Base-by-base conservation (phyloP, 1,140 invertebrate species). In the Brachionus koreanus region DNA sequence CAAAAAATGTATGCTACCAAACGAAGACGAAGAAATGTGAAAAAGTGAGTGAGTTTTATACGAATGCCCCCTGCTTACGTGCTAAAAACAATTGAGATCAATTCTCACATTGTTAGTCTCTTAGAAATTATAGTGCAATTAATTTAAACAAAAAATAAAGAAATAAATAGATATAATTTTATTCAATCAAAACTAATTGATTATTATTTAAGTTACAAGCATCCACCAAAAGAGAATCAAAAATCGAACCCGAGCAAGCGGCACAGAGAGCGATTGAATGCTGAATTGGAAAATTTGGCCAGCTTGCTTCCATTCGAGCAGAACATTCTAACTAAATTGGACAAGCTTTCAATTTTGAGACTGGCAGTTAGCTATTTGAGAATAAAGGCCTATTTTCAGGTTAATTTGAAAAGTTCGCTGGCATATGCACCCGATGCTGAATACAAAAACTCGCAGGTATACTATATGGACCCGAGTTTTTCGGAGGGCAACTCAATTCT, bases 171-270 rank as follows among this genome's bases (percentile, higher is more conserved):
- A 29, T n/a, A 29, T 29, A 49, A 49, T 25, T 57, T 49, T 16
- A 75, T 13, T 76, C 12, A 74, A 10, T 12, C 0, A 61, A 39
- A 46, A 29, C 9, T 13, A 52, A 23, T 29, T 35, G n/a, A 33
- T 42, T 33, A 86, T 84, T 92, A 33, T 92, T 77, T 61, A 65
- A 97, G 95, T 88, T 91, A 96, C 85, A 97, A 97, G 88, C 94
- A 95, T 37, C 94, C 95, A 69, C 93, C 94, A 84, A 97, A 97
- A 90, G 95, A 97, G 82, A 94, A 96, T 85, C 95, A 95, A n/a
- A 98, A 98, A 88, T 97, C 94, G 86, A 99, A 98, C 89, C 97
- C 97, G 0, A 97, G 95, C 87, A 99, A 99, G 89, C 90, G 97
- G 25, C 97, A 99, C 89, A 91, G 97, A 25, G 97, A 99, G 90